Conservation (phyloP, 2,888 invertebrate genomes). For the Himalopsyche kuldschensis region DNA sequence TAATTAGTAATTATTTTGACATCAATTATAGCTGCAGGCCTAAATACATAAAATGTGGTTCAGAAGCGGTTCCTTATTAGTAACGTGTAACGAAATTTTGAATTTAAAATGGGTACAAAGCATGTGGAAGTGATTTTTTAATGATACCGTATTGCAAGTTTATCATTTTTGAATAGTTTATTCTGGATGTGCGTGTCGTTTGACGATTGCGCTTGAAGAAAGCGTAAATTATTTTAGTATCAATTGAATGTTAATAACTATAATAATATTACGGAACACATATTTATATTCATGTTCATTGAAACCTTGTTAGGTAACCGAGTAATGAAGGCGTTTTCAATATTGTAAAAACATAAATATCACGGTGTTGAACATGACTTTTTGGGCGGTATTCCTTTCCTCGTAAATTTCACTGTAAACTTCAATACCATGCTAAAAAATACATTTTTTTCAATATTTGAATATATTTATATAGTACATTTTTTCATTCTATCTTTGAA, state of each 20-base stretch:
- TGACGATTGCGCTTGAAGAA: not conserved
- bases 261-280: no score
- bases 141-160: not conserved
- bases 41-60: not conserved
- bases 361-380: no score
- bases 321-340: no score
- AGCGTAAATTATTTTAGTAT: constrained; percentile 1
- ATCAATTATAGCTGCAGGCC: not conserved
- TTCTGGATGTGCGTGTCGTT: not conserved
- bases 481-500: no score
- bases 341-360: no score
- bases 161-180: not conserved
- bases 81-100: not conserved
- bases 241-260: not conserved
- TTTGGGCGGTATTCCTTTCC: no score
- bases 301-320: no score
- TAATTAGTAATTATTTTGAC: not conserved
- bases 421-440: no score
- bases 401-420: no score
- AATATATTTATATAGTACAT: no score
- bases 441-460: no score
- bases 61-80: not conserved
- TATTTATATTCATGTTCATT: no score
- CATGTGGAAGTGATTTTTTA: not conserved
- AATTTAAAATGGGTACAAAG: not conserved